Evolutionary conservation across 2,113 vertebrate species (phyloP), one percentile per base, ranked within the genome.

Genomic region (Gobiocypris rarus): DNA sequence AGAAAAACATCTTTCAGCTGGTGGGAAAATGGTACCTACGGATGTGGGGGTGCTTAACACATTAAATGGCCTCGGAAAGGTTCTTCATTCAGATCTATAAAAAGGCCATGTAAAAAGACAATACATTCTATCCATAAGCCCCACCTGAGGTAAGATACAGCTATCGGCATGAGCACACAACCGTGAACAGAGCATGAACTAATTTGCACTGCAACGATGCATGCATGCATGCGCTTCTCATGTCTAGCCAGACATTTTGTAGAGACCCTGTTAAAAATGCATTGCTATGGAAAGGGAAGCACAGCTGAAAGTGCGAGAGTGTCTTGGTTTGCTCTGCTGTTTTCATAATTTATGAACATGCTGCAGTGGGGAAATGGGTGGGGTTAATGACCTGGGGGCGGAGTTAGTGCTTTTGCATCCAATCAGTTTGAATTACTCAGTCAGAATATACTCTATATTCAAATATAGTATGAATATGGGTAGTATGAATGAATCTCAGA

Each of bases 191-290:
- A 78, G 22, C 75, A 63, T 59, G 14, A 92, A 91, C 89, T 90
- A 86, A 87, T 88, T 89, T 90, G 90, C 90, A 14, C 59, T 58
- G 75, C 48, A 84, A 48, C 10, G n/a, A 31, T 31, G 63, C 75
- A 70, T 84, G 63, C 52, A 76, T 78, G 69, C 77, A 28, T 28
- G 88, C 80, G 82, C 89, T 88, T 58, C 77, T 84, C 81, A 61
- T 83, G 89, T 92, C 92, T 93, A 88, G 90, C 85, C 86, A 52
- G 83, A 86, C 86, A 87, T 86, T 89, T 87, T 87, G 76, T 87
- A 89, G 89, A 92, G 63, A 90, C 82, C 84, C 74, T 0, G 85
- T 94, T 91, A 93, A 94, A 94, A 92, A 93, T 94, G 91, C 89
- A 93, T 92, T 87, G 76, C 84, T 82, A 61, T 82, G 88, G 89